Base-by-base conservation (phyloP, 1,140 invertebrate species). In the Pararge aegeria region DNA sequence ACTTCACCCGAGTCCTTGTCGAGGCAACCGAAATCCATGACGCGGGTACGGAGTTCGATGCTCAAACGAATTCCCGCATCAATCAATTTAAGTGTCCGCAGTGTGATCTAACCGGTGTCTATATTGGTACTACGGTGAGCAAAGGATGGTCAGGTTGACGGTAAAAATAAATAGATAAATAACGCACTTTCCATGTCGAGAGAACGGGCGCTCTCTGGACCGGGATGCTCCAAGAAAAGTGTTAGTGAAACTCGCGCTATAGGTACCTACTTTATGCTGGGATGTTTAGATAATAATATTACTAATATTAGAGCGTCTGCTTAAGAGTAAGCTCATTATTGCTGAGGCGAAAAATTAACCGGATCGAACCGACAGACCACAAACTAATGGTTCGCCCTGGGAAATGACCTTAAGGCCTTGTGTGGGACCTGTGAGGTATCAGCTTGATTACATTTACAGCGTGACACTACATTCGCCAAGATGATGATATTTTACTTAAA, bases 1-100 rank as follows among this genome's bases (percentile, higher is more conserved):
- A 89, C 83, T 79, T 90, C 87, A 57, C 89, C 89, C 24, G 89
- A 90, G 62, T 89, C 83, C 74, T 89, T 90, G 79, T 90, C 88
- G 70, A 81, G 66, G 72, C 87, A 90, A 79, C 89, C 89, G 80
- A 89, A 85, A 78, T 90, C 89, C 89, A 90, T 90, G 75, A n/a
- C n/a, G n/a, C 68, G 77, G 55, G 54, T 68, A 44, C 44, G 64
- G 61, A 50, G 52, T 68, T 56, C 59, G 53, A 54, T 62, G 46
- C 64, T 75, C 78, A 84, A 65, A 79, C 68, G 52, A 55, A 60
- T 68, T 63, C 70, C 59, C 68, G 57, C 66, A 78, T 70, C 63
- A 68, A 70, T 70, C 70, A 70, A 70, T 66, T 48, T 64, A 78
- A 68, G 66, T 72, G 64, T 64, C 71, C 59, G 70, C 61, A 64